Conservation (phyloP, 2,113 vertebrate genomes). For the Megaceryle maxima region DNA sequence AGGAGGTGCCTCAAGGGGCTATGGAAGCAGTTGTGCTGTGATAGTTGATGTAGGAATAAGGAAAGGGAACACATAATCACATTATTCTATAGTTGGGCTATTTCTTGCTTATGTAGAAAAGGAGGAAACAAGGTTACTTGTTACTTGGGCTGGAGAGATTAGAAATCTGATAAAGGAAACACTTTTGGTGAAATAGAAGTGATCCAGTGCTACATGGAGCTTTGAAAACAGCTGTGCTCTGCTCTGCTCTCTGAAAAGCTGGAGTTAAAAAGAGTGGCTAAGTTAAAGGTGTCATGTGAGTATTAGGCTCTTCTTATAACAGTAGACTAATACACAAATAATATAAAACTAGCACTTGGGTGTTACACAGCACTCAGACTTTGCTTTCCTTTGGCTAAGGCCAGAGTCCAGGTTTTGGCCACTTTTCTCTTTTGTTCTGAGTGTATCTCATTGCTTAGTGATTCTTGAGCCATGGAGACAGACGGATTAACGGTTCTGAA, state of each 20-base stretch:
- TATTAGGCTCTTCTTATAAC: neutral
- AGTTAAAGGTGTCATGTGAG: neutral
- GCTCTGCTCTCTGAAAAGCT: neutral
- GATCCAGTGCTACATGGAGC: neutral
- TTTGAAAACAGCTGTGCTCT: neutral
- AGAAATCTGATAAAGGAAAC: neutral
- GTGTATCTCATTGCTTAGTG: neutral
- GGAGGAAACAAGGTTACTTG: neutral
- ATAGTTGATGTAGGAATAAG: neutral
- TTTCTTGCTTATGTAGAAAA: neutral
- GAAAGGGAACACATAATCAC: neutral
- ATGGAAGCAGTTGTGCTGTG: neutral
- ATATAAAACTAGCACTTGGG: neutral
- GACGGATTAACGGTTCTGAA: neutral
- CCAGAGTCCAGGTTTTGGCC: neutral
- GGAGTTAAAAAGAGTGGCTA: neutral
- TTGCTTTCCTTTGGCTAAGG: neutral
- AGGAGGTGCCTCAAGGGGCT: neutral
- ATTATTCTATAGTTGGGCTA: neutral
- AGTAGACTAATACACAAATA: neutral
- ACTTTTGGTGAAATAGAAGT: neutral
- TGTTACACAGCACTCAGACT: neutral
- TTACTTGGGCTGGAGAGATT: neutral
- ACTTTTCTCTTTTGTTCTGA: neutral
- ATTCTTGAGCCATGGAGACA: neutral